These are phyloP conservation scores for Ahaetulla prasina DNA, from an alignment of 2,113 vertebrate species.

Conservation along the genomic window DNA sequence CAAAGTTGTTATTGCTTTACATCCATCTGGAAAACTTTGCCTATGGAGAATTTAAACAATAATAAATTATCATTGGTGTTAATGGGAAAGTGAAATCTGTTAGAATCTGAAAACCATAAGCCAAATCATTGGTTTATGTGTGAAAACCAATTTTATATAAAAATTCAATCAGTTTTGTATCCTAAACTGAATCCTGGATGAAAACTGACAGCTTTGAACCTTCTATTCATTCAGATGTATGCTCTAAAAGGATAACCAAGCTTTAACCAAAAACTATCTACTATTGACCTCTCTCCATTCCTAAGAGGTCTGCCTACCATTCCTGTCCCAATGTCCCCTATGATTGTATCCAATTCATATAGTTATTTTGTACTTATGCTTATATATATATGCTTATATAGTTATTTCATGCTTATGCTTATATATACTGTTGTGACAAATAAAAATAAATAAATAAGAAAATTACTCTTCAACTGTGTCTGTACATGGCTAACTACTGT, in stretches of 20 bases:
- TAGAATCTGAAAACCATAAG: not conserved
- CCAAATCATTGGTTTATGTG: not conserved
- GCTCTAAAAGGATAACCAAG: not conserved
- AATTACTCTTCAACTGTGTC: not conserved
- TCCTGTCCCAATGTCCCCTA: too few relatives aligned
- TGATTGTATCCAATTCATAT: too few relatives aligned
- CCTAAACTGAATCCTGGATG: not conserved
- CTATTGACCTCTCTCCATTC: too few relatives aligned
- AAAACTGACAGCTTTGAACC: not conserved
- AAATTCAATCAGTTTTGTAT: not conserved
- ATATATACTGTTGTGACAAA: too few relatives aligned
- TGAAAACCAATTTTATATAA: not conserved
- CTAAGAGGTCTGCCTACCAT: too few relatives aligned
- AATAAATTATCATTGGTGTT: not conserved
- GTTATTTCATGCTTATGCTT: too few relatives aligned
- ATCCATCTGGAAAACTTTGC: slow-evolving; percentile 6
- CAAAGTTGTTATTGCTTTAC: slow-evolving; percentile 22
- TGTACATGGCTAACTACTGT: not conserved
- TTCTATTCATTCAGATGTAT: not conserved
- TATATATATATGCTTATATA: too few relatives aligned
- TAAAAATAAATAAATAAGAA: too few relatives aligned
- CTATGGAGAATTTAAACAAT: not conserved
- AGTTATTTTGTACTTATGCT: too few relatives aligned
- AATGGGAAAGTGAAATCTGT: not conserved
- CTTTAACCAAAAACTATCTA: too few relatives aligned